Percentiles rank a stretch among this genome's conserved stretches.
phyloP scores from a whole-genome alignment of 2,888 invertebrate genomes.

The Timema cristinae region DNA sequence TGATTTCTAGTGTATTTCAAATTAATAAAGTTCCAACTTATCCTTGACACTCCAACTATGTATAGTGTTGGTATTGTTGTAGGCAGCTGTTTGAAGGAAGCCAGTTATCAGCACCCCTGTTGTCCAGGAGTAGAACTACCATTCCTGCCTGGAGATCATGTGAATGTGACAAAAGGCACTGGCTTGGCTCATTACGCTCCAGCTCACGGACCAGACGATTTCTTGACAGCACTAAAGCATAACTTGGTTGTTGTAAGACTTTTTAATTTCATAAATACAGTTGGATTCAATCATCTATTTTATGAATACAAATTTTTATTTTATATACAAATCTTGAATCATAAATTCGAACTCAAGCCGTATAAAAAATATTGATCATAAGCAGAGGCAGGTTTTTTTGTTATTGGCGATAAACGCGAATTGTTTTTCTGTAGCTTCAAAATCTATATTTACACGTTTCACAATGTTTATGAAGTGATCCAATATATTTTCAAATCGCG shows the following conservation, averaged over 20 bases:
- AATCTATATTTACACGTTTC: too few relatives aligned
- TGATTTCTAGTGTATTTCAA: too few relatives aligned
- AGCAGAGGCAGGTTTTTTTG: too few relatives aligned
- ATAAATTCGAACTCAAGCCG: too few relatives aligned
- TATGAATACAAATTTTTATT: neutral
- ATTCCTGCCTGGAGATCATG: slow-evolving; percentile 72
- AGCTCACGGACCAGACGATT: slow-evolving; percentile 96
- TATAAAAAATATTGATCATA: too few relatives aligned
- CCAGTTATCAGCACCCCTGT: slow-evolving; percentile 69
- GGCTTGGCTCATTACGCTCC: slow-evolving; percentile 97
- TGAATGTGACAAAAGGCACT: slow-evolving; percentile 79
- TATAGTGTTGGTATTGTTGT: slow-evolving; percentile 14
- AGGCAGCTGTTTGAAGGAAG: slow-evolving; percentile 53
- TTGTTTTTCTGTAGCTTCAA: too few relatives aligned
- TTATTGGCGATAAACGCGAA: too few relatives aligned
- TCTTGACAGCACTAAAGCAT: slow-evolving; percentile 69
- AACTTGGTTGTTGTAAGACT: slow-evolving; percentile 53
- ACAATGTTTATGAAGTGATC: too few relatives aligned
- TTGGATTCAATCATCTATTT: neutral
- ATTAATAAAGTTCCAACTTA: too few relatives aligned
- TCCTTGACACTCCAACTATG: too few relatives aligned
- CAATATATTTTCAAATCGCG: too few relatives aligned
- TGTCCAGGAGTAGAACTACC: slow-evolving; percentile 50
- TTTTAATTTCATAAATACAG: neutral
- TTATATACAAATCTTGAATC: neutral